Base-by-base conservation (phyloP, 2,797 vertebrate species). In the Phoebastria nigripes region DNA sequence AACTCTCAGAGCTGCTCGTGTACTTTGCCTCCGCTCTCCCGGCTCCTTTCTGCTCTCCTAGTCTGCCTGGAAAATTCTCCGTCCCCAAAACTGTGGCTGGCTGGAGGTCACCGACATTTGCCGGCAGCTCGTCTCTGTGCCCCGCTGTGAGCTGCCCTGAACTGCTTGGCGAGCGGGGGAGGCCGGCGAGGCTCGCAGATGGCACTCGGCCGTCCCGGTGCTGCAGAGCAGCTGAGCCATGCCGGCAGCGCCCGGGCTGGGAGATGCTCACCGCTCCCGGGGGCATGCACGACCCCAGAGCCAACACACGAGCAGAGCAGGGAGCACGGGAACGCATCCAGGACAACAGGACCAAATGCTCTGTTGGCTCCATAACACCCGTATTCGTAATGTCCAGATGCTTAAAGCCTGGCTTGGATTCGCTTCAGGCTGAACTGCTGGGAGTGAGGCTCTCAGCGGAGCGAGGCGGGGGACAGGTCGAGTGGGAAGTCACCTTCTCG, bases 201-300 rank as follows among this genome's bases (percentile, higher is more conserved):
- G 94, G 87, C 29, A n/a, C 67, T 52, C 6, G 7, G 89, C 93
- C 51, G 6, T 8, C 54, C 89, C 0, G 0, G 25, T 25, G 69
- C 82, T 9, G 6, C 46, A 2, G 55, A 77, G 51, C 89, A 77
- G 91, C 73, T 49, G 74, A 41, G 73, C 12, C 0, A 5, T 42
- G 89, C 74, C 46, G n/a, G 72, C 62, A 82, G 54, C 1, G 18
- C 63, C 41, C 4, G 19, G 58, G 46, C 65, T 59, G 67, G 87
- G 86, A 49, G 76, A 77, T 12, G 46, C 72, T 88, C 76, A 15
- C 39, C 1, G 28, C n/a, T 65, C 72, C 69, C 31, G 4, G 29
- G 59, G 70, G 70, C 77, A 66, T 0, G 0, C 31, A 3, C 0
- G 5, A 59, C 71, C 31, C 82, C 0, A 0, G 31, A 71, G 94